Evolutionary conservation across 2,888 invertebrate genomes (phyloP).

Genomic region (Diachrysia chrysitis): DNA sequence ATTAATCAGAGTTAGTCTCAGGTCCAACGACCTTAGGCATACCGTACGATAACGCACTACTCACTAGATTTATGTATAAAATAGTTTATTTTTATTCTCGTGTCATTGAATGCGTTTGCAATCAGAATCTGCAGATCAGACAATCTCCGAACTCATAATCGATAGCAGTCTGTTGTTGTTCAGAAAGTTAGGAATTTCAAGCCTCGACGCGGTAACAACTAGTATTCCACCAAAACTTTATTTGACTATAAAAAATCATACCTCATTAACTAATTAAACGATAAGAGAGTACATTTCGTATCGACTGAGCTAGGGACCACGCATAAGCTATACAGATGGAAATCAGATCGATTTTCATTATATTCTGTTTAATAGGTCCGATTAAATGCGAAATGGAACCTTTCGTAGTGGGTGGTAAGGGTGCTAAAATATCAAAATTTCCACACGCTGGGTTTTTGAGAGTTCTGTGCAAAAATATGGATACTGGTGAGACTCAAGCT

Average conservation of each 20-base stretch:
- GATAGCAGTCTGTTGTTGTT: no score
- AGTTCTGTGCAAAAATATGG: constrained; percentile 36
- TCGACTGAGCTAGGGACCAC: neutral
- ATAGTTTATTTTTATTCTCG: no score
- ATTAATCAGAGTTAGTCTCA: no score
- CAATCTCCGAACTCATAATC: no score
- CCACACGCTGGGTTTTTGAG: constrained; percentile 58
- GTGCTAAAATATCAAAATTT: constrained; percentile 37
- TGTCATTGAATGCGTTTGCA: no score
- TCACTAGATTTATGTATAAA: no score
- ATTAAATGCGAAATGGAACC: constrained; percentile 35
- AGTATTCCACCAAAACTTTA: neutral
- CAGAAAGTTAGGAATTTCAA: no score
- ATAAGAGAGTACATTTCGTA: neutral
- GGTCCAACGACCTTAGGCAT: no score
- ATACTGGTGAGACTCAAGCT: neutral
- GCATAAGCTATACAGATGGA: neutral
- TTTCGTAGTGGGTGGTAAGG: constrained; percentile 52
- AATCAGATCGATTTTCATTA: neutral
- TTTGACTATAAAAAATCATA: neutral
- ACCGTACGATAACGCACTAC: no score
- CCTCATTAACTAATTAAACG: constrained; percentile 2
- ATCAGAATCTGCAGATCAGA: no score
- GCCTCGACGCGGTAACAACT: neutral
- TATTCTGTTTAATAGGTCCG: constrained; percentile 16